These are phyloP conservation scores for Buathra laborator DNA, from an alignment of 2,888 invertebrate genomes.

Conservation along the genomic window DNA sequence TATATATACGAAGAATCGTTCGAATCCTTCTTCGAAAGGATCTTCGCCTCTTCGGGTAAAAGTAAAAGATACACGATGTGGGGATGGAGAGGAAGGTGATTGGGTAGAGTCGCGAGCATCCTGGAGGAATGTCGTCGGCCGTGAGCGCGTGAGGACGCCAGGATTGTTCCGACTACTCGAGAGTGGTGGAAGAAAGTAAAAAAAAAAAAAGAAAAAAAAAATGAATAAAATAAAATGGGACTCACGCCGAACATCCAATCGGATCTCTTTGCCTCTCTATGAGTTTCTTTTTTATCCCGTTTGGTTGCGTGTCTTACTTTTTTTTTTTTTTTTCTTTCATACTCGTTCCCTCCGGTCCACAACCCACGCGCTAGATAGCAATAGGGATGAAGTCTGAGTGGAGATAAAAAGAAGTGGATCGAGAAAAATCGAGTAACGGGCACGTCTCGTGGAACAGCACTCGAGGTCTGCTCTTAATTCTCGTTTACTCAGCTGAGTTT, in stretches of 20 bases:
- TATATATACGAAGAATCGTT: conserved; percentile 20
- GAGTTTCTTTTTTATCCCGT: not conserved
- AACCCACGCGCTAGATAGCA: conserved; percentile 53
- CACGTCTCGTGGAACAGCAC: conserved; percentile 39
- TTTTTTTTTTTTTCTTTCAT: conserved; percentile 1
- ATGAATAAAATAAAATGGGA: conserved; percentile 46
- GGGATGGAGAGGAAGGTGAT: conserved; percentile 29
- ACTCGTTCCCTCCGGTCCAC: not conserved
- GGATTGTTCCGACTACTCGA: conserved; percentile 48
- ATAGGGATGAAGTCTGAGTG: conserved; percentile 38
- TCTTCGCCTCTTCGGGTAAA: conserved; percentile 22
- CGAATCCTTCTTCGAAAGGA: conserved; percentile 40
- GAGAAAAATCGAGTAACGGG: conserved; percentile 19
- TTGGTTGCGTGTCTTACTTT: not conserved
- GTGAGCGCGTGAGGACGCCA: conserved; percentile 71
- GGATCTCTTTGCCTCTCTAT: conserved; percentile 4
- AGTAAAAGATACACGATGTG: conserved; percentile 14
- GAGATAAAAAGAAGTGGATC: conserved; percentile 25
- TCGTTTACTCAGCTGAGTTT: conserved; percentile 14
- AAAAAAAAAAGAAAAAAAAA: conserved; percentile 26
- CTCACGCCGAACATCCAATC: conserved; percentile 22
- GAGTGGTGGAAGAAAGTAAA: conserved; percentile 43
- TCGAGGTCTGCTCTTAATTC: conserved; percentile 15
- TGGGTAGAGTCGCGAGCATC: conserved; percentile 65
- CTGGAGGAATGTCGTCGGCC: conserved; percentile 79